These are phyloP conservation scores for Drosophila asahinai DNA, from an alignment of 1,140 invertebrate species.

Conservation along the genomic window DNA sequence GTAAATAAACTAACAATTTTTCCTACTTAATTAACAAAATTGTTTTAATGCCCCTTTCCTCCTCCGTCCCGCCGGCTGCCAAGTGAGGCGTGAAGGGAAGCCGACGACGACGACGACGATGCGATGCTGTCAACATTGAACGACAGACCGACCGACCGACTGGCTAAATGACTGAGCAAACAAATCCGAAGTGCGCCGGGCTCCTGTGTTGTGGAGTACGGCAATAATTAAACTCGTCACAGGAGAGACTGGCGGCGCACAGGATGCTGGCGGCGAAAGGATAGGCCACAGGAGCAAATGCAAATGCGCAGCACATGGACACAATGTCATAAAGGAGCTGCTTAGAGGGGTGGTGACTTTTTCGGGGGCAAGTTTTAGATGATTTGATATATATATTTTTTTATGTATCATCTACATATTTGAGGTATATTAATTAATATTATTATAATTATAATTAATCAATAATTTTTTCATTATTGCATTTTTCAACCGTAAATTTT, in stretches of 20 bases:
- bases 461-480: no score
- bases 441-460: no score
- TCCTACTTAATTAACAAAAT: constrained; percentile 84
- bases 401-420: neutral
- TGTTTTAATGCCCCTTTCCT: constrained; percentile 72
- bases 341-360: neutral
- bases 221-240: constrained; percentile 74
- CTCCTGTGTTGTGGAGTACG: constrained; percentile 21
- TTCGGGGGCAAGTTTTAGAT: neutral
- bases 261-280: constrained; percentile 18
- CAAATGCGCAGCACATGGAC: neutral
- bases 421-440: neutral
- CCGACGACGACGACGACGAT: constrained; percentile 25
- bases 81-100: constrained; percentile 65
- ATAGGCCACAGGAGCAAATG: constrained; percentile 11
- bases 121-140: constrained; percentile 63
- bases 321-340: neutral
- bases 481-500: neutral
- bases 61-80: constrained; percentile 16
- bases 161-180: constrained; percentile 76
- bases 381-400: neutral
- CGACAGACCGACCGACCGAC: constrained; percentile 20
- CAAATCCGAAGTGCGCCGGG: constrained; percentile 43
- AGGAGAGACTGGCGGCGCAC: neutral
- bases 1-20: constrained; percentile 83